Conservation (phyloP, 2,113 vertebrate species). For the Cyanocitta stelleri region DNA sequence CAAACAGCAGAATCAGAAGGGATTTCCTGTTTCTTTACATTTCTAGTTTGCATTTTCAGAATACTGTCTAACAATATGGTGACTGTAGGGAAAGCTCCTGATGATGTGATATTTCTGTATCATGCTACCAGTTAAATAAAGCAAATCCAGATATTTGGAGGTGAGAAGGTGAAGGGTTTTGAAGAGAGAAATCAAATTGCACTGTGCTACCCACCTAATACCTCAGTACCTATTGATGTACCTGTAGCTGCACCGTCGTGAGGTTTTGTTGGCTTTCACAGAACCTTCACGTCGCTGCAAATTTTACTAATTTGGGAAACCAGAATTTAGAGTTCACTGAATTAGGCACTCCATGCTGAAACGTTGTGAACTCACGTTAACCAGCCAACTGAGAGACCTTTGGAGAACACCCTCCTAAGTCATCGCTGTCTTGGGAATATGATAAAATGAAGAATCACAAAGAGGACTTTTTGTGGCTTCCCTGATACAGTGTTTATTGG, state of each 20-base stretch:
- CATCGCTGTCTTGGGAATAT: neutral
- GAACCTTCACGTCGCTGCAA: neutral
- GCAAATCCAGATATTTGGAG: neutral
- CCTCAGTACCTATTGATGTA: neutral
- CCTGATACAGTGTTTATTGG: neutral
- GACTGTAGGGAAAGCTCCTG: neutral
- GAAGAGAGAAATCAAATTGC: neutral
- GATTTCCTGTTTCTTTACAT: neutral
- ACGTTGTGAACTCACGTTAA: neutral
- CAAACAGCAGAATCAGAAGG: neutral
- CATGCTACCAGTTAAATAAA: neutral
- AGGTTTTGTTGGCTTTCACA: neutral
- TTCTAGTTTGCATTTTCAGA: neutral
- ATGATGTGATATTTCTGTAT: neutral
- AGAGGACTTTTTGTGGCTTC: neutral
- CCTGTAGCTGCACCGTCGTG: accelerated
- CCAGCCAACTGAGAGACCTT: neutral
- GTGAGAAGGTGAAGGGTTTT: neutral
- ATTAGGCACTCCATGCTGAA: neutral
- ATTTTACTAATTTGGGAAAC: neutral
- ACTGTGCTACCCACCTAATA: neutral
- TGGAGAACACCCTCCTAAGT: neutral
- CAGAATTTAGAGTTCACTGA: neutral
- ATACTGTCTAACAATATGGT: neutral
- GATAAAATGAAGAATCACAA: neutral